These are phyloP conservation scores for Lasioglossum pauxillum DNA, from an alignment of 2,888 invertebrate species.

Conservation along the genomic window DNA sequence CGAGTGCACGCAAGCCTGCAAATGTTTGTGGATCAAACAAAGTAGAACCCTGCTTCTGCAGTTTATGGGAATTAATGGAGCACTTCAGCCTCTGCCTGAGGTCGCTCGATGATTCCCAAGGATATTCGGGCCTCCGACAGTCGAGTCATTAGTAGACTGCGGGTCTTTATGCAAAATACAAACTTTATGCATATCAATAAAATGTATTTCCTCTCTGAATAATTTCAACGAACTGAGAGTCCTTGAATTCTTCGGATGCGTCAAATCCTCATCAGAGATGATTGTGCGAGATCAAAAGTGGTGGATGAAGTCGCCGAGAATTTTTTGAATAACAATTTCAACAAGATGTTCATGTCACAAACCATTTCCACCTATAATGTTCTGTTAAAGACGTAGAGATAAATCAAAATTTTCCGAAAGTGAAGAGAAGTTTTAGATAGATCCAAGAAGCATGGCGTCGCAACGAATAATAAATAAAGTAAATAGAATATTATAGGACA, in stretches of 20 bases:
- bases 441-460: neutral
- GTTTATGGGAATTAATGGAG: conserved; percentile 6
- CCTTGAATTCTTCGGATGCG: neutral
- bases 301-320: neutral
- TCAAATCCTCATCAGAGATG: too few relatives aligned
- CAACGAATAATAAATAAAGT: neutral
- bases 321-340: neutral
- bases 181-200: neutral
- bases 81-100: neutral
- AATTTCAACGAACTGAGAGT: neutral
- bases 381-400: neutral
- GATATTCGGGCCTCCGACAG: neutral
- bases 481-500: neutral
- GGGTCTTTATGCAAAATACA: neutral
- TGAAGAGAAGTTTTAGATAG: neutral
- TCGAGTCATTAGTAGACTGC: neutral
- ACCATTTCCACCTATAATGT: neutral
- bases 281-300: neutral
- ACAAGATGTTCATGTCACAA: neutral
- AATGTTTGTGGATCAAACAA: conserved; percentile 5
- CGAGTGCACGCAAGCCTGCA: neutral
- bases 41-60: conserved; percentile 1
- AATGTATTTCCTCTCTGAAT: neutral
- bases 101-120: conserved; percentile 3
- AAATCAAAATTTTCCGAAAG: neutral